These are phyloP conservation scores for Podarcis cretensis DNA, from an alignment of 2,113 vertebrate species.

Conservation along the genomic window DNA sequence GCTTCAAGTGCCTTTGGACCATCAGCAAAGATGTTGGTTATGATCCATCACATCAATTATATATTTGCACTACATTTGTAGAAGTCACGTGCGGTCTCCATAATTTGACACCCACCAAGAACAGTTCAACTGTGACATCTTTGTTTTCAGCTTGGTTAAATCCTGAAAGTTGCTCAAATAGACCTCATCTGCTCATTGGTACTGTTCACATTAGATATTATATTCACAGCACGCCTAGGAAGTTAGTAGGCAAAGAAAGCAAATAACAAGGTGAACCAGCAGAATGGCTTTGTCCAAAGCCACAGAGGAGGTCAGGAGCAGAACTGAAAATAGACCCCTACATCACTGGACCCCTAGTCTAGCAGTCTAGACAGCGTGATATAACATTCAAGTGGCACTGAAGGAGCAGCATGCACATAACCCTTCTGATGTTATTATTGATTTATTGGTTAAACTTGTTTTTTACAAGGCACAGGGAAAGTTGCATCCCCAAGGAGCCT, in stretches of 20 bases:
- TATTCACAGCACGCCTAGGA: neutral
- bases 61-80: neutral
- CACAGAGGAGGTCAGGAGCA: neutral
- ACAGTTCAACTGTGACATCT: neutral
- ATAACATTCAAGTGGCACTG: slow-evolving; percentile 26
- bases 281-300: neutral
- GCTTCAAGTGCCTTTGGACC: neutral
- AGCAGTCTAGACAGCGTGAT: slow-evolving; percentile 16
- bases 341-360: neutral
- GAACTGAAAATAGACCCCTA: neutral
- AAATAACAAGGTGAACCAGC: neutral
- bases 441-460: slow-evolving; percentile 53
- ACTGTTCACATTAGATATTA: neutral
- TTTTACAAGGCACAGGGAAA: slow-evolving; percentile 32
- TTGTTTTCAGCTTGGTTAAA: neutral
- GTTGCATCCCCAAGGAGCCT: neutral
- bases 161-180: neutral
- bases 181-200: neutral
- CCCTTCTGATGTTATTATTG: slow-evolving; percentile 40
- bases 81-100: neutral
- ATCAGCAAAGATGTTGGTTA: neutral
- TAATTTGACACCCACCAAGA: neutral
- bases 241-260: neutral
- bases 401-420: neutral
- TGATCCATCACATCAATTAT: neutral